A percentile compares a stretch with the other conserved stretches of the same genome.
Evolutionary conservation across 2,113 vertebrate genomes (phyloP).

Genomic region (Myotis brandtii): DNA sequence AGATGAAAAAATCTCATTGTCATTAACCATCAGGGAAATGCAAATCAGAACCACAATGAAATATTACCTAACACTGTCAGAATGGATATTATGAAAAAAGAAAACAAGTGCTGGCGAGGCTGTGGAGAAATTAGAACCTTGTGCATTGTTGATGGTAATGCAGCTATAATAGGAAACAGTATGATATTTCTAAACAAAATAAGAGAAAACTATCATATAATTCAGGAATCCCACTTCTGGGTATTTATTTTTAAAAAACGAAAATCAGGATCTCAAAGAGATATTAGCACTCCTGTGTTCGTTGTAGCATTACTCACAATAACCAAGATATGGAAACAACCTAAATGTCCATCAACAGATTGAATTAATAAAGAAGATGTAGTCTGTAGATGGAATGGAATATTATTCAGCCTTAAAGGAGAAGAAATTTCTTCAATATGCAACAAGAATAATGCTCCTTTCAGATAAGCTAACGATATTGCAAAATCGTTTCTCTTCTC

Average conservation of each 20-base stretch:
- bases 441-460: not conserved
- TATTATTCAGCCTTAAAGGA: not conserved
- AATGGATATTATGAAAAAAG: not conserved
- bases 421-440: not conserved
- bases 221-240: not conserved
- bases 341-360: not conserved
- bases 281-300: not conserved
- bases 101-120: not conserved
- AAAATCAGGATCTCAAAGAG: not conserved
- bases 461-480: not conserved
- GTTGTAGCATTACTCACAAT: not conserved
- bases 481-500: not conserved
- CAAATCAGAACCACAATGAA: not conserved
- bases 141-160: not conserved
- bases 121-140: not conserved
- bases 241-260: not conserved
- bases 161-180: not conserved
- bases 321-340: not conserved
- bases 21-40: not conserved
- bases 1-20: not conserved
- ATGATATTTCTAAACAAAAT: not conserved
- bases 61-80: not conserved
- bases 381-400: not conserved
- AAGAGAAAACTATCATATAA: not conserved
- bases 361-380: not conserved